Evolutionary conservation across 2,797 vertebrate species (phyloP).

Genomic region (Gadopsis marmoratus): DNA sequence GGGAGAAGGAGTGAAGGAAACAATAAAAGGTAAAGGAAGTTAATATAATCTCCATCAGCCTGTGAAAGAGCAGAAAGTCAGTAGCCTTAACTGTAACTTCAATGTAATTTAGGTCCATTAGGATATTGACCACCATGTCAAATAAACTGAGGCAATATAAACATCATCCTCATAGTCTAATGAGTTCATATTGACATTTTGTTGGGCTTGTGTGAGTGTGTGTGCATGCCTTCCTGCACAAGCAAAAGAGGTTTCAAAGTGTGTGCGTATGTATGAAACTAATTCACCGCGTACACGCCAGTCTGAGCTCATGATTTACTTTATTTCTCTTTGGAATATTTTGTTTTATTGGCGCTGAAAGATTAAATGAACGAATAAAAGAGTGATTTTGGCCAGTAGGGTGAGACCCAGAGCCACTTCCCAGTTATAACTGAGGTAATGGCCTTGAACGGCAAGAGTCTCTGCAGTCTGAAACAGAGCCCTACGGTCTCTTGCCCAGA

Average conservation of each 20-base stretch:
- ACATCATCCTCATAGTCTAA: conserved; percentile 18
- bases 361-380: conserved; percentile 30
- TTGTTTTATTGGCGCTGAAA: conserved; percentile 50
- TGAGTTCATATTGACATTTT: conserved; percentile 31
- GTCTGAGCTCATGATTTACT: not conserved
- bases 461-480: conserved; percentile 54
- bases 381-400: conserved; percentile 37
- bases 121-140: conserved; percentile 34
- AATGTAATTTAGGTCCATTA: conserved; percentile 41
- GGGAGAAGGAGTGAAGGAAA: conserved; percentile 22
- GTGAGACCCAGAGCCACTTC: conserved; percentile 49
- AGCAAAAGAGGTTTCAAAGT: not conserved
- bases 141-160: conserved; percentile 32
- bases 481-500: conserved; percentile 59
- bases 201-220: not conserved
- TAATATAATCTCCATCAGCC: conserved; percentile 25
- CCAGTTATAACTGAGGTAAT: conserved; percentile 67
- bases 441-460: conserved; percentile 58
- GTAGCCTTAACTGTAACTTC: conserved; percentile 37
- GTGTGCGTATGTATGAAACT: not conserved
- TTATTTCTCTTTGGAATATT: conserved; percentile 11
- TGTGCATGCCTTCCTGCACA: not conserved
- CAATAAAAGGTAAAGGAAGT: conserved; percentile 3
- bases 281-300: not conserved
- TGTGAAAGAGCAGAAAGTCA: conserved; percentile 28